Evolutionary conservation across 2,113 vertebrate genomes (phyloP).

Genomic region (Epinephelus fuscoguttatus): DNA sequence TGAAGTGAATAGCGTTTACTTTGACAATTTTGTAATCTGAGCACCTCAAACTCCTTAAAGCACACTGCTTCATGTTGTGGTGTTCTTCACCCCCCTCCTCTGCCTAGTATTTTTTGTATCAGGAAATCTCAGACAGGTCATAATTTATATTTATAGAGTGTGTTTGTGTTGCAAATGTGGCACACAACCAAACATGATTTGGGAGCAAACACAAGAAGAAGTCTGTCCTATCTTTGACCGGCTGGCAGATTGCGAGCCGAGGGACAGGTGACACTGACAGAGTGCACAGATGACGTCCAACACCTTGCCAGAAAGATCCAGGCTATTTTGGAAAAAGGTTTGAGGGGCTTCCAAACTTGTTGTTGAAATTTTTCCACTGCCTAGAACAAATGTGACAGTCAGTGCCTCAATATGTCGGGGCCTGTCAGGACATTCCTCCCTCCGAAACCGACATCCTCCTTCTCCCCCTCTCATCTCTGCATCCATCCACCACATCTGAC

Average conservation of each 20-base stretch:
- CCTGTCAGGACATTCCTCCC: slow-evolving; percentile 73
- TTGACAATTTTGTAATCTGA: no score
- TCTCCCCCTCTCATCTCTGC: slow-evolving; percentile 32
- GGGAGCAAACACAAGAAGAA: no score
- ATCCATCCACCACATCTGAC: slow-evolving; percentile 36
- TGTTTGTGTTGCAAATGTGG: no score
- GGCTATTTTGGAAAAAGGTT: slow-evolving; percentile 76
- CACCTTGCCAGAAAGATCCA: slow-evolving; percentile 7
- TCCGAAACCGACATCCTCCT: background rate
- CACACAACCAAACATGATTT: background rate
- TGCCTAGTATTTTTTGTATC: background rate
- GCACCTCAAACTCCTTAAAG: background rate
- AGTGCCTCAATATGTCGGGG: slow-evolving; percentile 49
- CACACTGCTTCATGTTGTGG: background rate
- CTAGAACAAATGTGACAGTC: slow-evolving; percentile 57
- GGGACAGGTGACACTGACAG: slow-evolving; percentile 10
- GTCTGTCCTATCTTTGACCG: background rate
- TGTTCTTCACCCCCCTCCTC: background rate
- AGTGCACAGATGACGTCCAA: background rate
- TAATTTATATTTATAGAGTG: background rate
- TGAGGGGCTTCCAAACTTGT: slow-evolving; percentile 62
- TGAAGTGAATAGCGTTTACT: no score
- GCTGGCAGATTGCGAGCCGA: background rate
- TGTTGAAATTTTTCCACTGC: slow-evolving; percentile 62
- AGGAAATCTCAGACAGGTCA: no score